Evolutionary conservation across 2,888 invertebrate genomes (phyloP).

Genomic region (Himalopsyche kuldschensis): DNA sequence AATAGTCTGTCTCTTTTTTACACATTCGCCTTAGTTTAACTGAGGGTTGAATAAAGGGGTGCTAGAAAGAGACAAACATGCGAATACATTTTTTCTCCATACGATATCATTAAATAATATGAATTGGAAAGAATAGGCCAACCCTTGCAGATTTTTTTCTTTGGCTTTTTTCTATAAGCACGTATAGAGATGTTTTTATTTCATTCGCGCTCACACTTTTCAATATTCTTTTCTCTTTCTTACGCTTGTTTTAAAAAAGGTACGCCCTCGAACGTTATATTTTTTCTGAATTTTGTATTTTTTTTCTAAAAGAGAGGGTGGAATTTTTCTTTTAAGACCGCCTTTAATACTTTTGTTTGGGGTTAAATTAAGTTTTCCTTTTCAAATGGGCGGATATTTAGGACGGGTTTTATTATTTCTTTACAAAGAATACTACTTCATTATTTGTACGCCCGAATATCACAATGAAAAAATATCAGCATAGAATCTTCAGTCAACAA

Average conservation of each 20-base stretch:
- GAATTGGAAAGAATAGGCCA: conserved; percentile 33
- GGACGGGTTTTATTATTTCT: background rate
- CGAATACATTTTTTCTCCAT: conserved; percentile 14
- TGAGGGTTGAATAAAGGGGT: conserved; percentile 11
- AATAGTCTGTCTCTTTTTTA: conserved; percentile 15
- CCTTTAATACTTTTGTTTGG: background rate
- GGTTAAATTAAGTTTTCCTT: background rate
- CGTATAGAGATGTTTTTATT: conserved; percentile 18
- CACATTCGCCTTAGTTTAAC: conserved; percentile 18
- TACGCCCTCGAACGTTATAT: conserved; percentile 16
- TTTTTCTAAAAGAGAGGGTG: background rate
- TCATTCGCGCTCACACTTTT: conserved; percentile 11
- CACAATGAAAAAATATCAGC: no score
- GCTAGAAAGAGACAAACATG: conserved; percentile 14
- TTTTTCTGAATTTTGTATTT: background rate
- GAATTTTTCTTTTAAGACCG: conserved; percentile 23
- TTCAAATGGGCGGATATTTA: background rate
- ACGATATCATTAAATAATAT: conserved; percentile 11
- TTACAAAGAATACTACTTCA: background rate
- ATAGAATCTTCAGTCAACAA: no score
- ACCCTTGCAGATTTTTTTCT: conserved; percentile 36
- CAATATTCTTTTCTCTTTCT: conserved; percentile 5
- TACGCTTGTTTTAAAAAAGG: conserved; percentile 9
- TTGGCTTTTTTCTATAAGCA: conserved; percentile 29
- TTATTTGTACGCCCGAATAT: no score